Evolutionary conservation across 1,140 invertebrate genomes (phyloP), one percentile per base, ranked within the genome.

Genomic region (Pemphigus obesinymphae): DNA sequence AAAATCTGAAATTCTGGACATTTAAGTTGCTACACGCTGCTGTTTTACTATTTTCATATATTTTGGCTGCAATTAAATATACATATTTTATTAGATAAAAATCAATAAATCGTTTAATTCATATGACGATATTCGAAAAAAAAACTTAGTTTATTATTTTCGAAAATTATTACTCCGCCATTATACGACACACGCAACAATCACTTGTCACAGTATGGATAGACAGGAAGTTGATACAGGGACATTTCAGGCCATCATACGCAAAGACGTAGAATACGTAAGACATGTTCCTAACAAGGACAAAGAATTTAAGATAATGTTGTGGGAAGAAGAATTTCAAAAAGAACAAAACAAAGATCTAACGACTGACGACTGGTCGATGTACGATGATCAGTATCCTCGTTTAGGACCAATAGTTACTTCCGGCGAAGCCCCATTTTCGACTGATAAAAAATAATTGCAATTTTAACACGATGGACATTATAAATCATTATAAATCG

Each of bases 301-400:
- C 58, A 43, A 20, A 29, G 76, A 80, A 61, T 80, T 80, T 26
- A 80, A 63, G 31, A 2, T 3, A 0, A 80, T 17, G 23, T 63
- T 80, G 76, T 29, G 17, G 34, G 2, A 29, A 17, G 55, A 80
- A 5, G 76, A 80, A 20, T 13, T 43, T n/a, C 15, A 26, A 26
- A 63, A 80, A 17, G 76, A 80, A 2, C 37, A 80, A 26, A 58
- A 80, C 10, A 63, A 61, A 45, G 45, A 43, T 15, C 34, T 58
- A n/a, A 55, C 63, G 5, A 11, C 1, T 0, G 40, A 80, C 26
- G 76, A 80, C 43, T 80, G 76, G 76, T 61, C 76, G 5, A 63
- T 80, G 55, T 61, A 80, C 8, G 76, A 80, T 40, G 55, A 23
- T 34, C 76, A 80, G 17, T 80, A 80, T 80, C 76, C 76, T 63